A percentile compares a stretch with the other conserved stretches of the same genome.
These are phyloP conservation scores for Muricea muricata DNA, from an alignment of 92 coral and sea anemone genomes.

Conservation along the genomic window DNA sequence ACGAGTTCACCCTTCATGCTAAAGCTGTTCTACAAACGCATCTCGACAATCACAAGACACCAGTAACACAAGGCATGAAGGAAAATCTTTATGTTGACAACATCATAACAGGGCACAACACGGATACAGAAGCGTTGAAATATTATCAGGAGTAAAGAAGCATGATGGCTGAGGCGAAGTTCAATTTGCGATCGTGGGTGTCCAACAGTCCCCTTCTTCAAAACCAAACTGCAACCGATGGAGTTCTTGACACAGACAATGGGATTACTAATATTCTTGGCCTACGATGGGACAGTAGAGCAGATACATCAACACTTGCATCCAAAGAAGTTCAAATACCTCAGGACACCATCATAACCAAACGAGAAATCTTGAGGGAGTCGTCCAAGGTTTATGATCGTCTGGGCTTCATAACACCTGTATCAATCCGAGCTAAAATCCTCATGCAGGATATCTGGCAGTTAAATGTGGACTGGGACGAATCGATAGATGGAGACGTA, in stretches of 20 bases:
- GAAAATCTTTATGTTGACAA: too few relatives aligned
- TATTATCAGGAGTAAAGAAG: constrained; percentile 43
- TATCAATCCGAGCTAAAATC: too few relatives aligned
- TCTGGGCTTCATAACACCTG: too few relatives aligned
- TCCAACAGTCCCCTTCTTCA: constrained; percentile 48
- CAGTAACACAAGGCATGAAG: constrained; percentile 49
- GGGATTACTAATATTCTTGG: not conserved
- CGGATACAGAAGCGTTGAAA: constrained; percentile 33
- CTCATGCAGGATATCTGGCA: constrained; percentile 60
- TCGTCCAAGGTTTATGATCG: constrained; percentile 45
- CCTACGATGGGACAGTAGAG: constrained; percentile 20
- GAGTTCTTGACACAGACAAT: constrained; percentile 36
- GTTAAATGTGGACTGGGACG: constrained; percentile 53
- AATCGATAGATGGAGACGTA: constrained; percentile 33
- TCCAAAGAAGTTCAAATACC: not conserved
- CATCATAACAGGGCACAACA: constrained; percentile 42
- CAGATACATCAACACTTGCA: constrained; percentile 47
- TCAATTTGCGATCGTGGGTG: constrained; percentile 67
- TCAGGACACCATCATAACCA: not conserved
- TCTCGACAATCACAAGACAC: constrained; percentile 27
- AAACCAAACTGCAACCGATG: constrained; percentile 38
- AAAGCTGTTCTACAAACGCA: constrained; percentile 47
- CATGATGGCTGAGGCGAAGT: constrained; percentile 48
- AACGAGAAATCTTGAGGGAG: too few relatives aligned
- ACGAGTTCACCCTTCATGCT: constrained; percentile 59